Base-by-base conservation (phyloP, 2,113 vertebrate species). In the Aptenodytes patagonicus region DNA sequence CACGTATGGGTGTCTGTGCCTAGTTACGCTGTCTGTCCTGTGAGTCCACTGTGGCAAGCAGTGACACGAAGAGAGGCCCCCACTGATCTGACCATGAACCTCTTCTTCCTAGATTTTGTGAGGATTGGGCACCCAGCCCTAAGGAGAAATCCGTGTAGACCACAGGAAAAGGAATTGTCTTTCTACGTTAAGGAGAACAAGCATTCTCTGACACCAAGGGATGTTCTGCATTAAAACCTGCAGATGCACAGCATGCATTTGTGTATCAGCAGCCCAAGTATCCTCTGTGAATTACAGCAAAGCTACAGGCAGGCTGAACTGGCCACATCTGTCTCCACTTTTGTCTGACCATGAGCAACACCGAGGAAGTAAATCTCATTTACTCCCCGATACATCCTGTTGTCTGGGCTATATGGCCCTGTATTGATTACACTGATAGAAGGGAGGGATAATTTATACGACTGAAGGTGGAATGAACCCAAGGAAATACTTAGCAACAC, bases 381-480 rank as follows among this genome's bases (percentile, higher is more conserved):
- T 20, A 52, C 46, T 44, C 38, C 61, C 61, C 0, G 2, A 17
- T 6, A 9, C 26, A 32, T 5, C 11, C 26, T 0, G 1, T 2
- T 31, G n/a, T 38, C 69, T 10, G 54, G 25, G 65, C 73, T 44
- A 8, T 28, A 9, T 1, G 1, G 51, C 66, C 52, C 57, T 11
- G 40, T 36, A 25, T 1, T 15, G 85, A 38, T 11, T 10, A 4
- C 3, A 2, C n/a, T 8, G 32, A 79, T 11, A 51, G 68, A n/a
- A 25, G 24, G 49, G 4, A 92, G 46, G 40, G 38, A 47, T 16
- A 34, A 73, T 57, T 80, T 17, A 61, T 32, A 34, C 70, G 36
- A 28, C 24, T 34, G 73, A 26, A 24, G 44, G 40, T 14, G 17
- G 66, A 83, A 12, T 0, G 0, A 85, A 29, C 60, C 36, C 28